phyloP scores from a whole-genome alignment of 2,113 vertebrate genomes.

The Coregonus clupeaformis region DNA sequence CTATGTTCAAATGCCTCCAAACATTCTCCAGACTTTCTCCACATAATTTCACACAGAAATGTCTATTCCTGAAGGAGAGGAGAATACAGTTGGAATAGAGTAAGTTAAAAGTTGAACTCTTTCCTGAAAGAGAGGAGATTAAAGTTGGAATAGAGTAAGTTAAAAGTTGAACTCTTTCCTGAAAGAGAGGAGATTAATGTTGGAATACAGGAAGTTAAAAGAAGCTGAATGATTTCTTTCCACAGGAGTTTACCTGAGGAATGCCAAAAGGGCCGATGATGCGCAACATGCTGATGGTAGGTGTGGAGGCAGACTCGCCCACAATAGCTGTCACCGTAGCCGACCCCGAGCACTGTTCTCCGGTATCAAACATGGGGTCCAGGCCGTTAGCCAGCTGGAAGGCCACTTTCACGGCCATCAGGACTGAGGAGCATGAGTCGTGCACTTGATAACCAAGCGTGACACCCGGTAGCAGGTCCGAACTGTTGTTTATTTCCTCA shows the following conservation, averaged over 20 bases:
- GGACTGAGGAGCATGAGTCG: conserved; percentile 63
- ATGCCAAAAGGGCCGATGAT: conserved; percentile 61
- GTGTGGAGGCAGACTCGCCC: conserved; percentile 68
- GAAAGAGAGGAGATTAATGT: too few species aligned
- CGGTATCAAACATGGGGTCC: conserved; percentile 25
- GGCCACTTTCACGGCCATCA: conserved; percentile 45
- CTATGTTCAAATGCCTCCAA: too few species aligned
- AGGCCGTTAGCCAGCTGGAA: conserved; percentile 60
- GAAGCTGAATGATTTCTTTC: too few species aligned
- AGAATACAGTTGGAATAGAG: too few species aligned
- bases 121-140: too few species aligned
- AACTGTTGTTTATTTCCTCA: conserved; percentile 73
- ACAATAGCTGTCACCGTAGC: conserved; percentile 53
- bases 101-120: too few species aligned
- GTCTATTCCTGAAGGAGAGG: too few species aligned
- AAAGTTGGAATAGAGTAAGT: too few species aligned
- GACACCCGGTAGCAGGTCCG: conserved; percentile 58
- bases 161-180: too few species aligned
- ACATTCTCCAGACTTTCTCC: too few species aligned
- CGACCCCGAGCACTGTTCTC: conserved; percentile 30
- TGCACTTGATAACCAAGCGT: conserved; percentile 67
- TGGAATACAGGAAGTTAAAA: too few species aligned
- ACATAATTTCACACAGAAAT: too few species aligned
- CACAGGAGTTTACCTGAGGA: conserved; percentile 54
- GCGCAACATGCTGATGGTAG: conserved; percentile 65